A percentile compares a stretch with the other conserved stretches of the same genome.
Conservation (phyloP, 2,888 invertebrate genomes). For the Antitype chi region DNA sequence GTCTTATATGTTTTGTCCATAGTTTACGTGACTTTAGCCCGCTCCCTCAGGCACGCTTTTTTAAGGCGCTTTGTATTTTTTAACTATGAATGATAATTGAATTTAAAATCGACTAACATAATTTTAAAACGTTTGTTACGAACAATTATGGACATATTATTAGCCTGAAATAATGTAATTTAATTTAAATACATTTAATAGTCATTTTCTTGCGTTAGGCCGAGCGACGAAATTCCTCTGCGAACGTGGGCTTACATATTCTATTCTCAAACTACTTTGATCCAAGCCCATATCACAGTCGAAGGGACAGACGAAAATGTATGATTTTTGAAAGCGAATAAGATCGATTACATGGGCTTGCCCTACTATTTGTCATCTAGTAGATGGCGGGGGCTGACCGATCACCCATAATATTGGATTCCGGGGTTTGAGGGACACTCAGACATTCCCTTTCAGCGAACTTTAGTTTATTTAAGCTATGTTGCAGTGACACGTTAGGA, state of each 20-base stretch:
- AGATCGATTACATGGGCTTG: conserved; percentile 40
- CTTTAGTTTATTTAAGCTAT: neutral
- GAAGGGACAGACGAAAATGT: conserved; percentile 39
- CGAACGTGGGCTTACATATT: neutral
- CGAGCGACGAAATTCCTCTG: neutral
- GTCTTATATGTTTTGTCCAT: neutral
- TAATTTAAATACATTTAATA: no score
- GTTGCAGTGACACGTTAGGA: no score
- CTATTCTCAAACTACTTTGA: neutral
- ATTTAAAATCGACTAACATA: no score
- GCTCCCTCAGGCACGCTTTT: neutral
- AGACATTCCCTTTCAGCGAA: neutral
- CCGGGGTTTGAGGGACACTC: conserved; percentile 11
- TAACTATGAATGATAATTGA: no score
- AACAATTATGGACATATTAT: no score
- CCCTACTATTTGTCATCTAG: conserved; percentile 53
- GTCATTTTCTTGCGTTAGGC: no score
- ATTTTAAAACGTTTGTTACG: no score
- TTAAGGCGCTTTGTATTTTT: no score
- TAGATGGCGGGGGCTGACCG: conserved; percentile 34
- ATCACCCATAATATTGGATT: conserved; percentile 57
- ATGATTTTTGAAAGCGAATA: conserved; percentile 57
- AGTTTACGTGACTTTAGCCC: neutral
- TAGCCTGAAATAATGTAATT: no score
- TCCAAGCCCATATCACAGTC: conserved; percentile 13